These are phyloP conservation scores for Erynnis tages DNA, from an alignment of 2,888 invertebrate genomes.

Conservation along the genomic window DNA sequence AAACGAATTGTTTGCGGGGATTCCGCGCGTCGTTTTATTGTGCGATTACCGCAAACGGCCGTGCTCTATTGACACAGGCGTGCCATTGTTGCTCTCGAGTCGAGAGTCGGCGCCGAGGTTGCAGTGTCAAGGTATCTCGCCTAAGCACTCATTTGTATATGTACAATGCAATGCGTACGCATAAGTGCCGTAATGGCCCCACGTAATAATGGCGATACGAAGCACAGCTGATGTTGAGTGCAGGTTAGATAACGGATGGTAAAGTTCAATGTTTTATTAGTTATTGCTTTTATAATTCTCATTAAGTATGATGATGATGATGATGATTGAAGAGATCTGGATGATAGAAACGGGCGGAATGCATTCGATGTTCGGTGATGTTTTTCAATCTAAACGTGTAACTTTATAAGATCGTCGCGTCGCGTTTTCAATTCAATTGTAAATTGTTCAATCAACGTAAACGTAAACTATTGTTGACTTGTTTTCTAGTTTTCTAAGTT, in stretches of 20 bases:
- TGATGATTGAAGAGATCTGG: too few relatives aligned
- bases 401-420: too few relatives aligned
- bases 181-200: conserved; percentile 30
- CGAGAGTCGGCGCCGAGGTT: conserved; percentile 50
- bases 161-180: conserved; percentile 30
- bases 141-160: conserved; percentile 42
- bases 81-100: conserved; percentile 52
- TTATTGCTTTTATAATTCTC: conserved; percentile 5
- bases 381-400: too few relatives aligned
- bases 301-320: neutral
- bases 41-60: conserved; percentile 55
- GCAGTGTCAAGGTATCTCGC: conserved; percentile 66
- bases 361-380: too few relatives aligned
- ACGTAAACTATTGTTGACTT: too few relatives aligned
- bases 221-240: conserved; percentile 12
- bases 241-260: conserved; percentile 18
- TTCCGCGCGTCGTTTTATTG: conserved; percentile 54
- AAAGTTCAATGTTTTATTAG: conserved; percentile 19
- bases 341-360: too few relatives aligned
- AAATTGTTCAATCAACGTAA: too few relatives aligned
- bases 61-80: conserved; percentile 61
- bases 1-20: conserved; percentile 51
- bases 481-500: too few relatives aligned
- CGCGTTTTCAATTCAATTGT: too few relatives aligned
- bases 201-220: conserved; percentile 20